Percentiles rank a stretch among this genome's conserved stretches.
phyloP scores from a whole-genome alignment of 1,140 invertebrate genomes.

The Pseudomyrmex concolor region DNA sequence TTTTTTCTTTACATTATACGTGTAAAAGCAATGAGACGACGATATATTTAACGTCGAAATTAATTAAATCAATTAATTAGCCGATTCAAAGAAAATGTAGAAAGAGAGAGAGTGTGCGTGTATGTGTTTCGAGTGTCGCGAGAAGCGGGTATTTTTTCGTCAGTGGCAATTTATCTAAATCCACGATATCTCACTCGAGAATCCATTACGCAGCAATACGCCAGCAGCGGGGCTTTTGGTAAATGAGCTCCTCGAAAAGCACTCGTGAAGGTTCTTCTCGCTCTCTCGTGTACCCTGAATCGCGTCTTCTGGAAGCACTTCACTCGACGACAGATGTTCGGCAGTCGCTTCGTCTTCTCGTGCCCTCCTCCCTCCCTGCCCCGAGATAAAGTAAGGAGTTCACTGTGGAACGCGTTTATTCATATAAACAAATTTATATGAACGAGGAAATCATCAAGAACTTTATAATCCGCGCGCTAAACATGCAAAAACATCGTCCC shows the following conservation, averaged over 20 bases:
- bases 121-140: constrained; percentile 1
- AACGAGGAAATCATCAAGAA: too few relatives aligned
- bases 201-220: constrained; percentile 21
- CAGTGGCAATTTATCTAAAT: constrained; percentile 19
- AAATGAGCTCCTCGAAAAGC: constrained; percentile 66
- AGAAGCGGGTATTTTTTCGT: constrained; percentile 32
- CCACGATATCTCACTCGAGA: constrained; percentile 33
- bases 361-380: not conserved
- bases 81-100: too few relatives aligned
- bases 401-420: not conserved
- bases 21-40: not conserved
- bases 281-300: constrained; percentile 29
- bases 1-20: not conserved
- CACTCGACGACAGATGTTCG: constrained; percentile 70
- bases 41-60: not conserved
- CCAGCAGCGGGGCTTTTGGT: constrained; percentile 34
- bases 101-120: not conserved
- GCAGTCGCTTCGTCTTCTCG: constrained; percentile 39
- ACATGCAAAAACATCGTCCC: too few relatives aligned
- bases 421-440: not conserved
- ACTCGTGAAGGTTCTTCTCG: constrained; percentile 50
- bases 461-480: too few relatives aligned
- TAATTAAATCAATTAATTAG: constrained; percentile 10
- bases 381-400: not conserved
- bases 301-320: constrained; percentile 66